These are phyloP conservation scores for Aselliscus stoliczkanus DNA, from an alignment of 2,797 vertebrate genomes.

Conservation along the genomic window DNA sequence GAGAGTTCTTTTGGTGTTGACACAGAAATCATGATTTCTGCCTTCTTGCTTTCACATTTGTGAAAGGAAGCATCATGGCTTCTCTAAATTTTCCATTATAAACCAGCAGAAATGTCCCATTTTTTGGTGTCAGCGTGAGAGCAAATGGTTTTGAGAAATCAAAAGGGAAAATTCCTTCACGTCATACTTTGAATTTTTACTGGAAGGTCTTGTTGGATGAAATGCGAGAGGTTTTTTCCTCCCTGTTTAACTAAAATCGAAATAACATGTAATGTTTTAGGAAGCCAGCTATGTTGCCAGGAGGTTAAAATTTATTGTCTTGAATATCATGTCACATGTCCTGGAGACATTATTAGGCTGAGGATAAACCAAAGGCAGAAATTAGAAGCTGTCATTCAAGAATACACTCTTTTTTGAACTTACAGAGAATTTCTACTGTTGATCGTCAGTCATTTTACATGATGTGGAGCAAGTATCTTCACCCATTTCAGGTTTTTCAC, in stretches of 20 bases:
- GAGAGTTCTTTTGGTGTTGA: neutral
- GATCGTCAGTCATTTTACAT: neutral
- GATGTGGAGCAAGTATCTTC: neutral
- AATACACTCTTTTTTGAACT: neutral
- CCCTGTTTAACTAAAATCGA: neutral
- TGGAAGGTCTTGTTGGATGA: neutral
- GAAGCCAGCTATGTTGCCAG: neutral
- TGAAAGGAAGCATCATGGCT: neutral
- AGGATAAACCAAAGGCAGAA: neutral
- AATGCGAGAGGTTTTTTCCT: neutral
- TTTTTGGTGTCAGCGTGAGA: constrained; percentile 1
- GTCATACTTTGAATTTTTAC: neutral
- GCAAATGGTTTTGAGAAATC: neutral
- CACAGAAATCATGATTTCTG: neutral
- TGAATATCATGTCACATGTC: neutral
- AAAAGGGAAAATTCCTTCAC: neutral
- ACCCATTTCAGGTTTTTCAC: neutral
- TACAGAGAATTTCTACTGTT: neutral
- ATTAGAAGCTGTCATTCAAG: neutral
- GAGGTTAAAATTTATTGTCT: neutral
- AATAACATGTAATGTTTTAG: neutral
- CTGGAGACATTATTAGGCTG: neutral
- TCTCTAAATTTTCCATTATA: neutral
- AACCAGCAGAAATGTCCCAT: neutral
- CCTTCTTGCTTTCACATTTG: neutral